phyloP scores from a whole-genome alignment of 2,113 vertebrate genomes.

The Pangasianodon hypophthalmus region DNA sequence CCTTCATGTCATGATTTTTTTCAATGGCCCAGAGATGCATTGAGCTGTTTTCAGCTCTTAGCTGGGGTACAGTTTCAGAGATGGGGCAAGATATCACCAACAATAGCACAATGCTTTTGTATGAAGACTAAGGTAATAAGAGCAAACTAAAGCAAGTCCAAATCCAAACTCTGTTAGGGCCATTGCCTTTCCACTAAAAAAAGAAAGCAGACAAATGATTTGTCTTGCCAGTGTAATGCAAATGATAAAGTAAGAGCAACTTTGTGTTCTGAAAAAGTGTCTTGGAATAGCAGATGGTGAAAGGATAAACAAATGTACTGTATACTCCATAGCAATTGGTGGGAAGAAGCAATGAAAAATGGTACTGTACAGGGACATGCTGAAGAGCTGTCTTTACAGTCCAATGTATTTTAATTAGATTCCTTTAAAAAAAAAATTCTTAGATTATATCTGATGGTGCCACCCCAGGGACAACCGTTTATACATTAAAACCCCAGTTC shows the following conservation, averaged over 20 bases:
- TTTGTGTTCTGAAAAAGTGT: not conserved
- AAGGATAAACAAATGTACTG: not conserved
- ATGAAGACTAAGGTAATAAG: slow-evolving; percentile 23
- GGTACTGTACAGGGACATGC: not conserved
- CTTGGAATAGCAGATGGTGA: not conserved
- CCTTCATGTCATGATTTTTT: slow-evolving; percentile 51
- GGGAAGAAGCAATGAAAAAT: not conserved
- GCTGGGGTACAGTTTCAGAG: slow-evolving; percentile 60
- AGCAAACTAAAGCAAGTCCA: slow-evolving; percentile 26
- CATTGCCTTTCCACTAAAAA: not conserved
- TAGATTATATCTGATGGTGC: not conserved
- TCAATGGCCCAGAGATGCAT: not conserved
- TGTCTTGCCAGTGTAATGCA: not conserved
- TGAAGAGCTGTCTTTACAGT: not conserved
- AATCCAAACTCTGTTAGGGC: not conserved
- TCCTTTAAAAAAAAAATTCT: not conserved
- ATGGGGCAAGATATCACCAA: slow-evolving; percentile 50
- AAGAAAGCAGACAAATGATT: not conserved
- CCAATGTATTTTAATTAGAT: not conserved
- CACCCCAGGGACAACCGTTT: not conserved
- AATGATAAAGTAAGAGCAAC: not conserved
- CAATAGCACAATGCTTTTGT: slow-evolving; percentile 58
- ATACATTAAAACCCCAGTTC: not conserved
- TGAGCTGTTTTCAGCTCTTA: slow-evolving; percentile 67
- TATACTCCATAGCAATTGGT: not conserved